These are phyloP conservation scores for Cheilosia impressa DNA, from an alignment of 2,888 invertebrate genomes.

Conservation along the genomic window DNA sequence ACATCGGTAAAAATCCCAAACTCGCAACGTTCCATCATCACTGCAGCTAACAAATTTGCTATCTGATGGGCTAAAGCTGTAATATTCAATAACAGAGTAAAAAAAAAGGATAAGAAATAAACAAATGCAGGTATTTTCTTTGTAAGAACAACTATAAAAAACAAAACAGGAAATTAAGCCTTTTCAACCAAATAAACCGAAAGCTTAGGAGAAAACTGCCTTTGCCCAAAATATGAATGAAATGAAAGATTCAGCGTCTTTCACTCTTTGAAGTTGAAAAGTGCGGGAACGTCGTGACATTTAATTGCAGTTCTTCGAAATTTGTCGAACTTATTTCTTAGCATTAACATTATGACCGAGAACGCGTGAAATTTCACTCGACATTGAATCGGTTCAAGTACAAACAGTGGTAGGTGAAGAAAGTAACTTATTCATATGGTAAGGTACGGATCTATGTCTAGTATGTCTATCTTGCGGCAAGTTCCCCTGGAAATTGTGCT, in stretches of 20 bases:
- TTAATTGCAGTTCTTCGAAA: no score
- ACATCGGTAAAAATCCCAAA: constrained; percentile 99
- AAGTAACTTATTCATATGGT: no score
- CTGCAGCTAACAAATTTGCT: constrained; percentile 99
- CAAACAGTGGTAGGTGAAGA: no score
- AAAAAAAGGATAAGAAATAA: constrained; percentile 73
- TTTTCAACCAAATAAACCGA: constrained; percentile 23
- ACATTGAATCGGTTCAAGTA: no score
- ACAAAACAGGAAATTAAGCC: constrained; percentile 23
- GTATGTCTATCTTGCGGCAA: background rate
- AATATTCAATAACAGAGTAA: constrained; percentile 68
- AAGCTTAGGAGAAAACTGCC: background rate
- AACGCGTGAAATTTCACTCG: no score
- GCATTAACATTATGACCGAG: no score
- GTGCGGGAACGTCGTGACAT: no score
- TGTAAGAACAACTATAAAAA: constrained; percentile 8
- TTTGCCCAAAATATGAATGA: constrained; percentile 4
- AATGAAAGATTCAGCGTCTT: no score
- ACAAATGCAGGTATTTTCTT: constrained; percentile 41
- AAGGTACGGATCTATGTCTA: no score
- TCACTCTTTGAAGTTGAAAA: no score
- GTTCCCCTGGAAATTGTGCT: background rate
- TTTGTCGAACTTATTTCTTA: no score
- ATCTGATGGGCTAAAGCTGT: constrained; percentile 99
- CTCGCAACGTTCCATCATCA: constrained; percentile 98